Evolutionary conservation across 2,113 vertebrate species (phyloP).

Genomic region (Urocitellus parryii): DNA sequence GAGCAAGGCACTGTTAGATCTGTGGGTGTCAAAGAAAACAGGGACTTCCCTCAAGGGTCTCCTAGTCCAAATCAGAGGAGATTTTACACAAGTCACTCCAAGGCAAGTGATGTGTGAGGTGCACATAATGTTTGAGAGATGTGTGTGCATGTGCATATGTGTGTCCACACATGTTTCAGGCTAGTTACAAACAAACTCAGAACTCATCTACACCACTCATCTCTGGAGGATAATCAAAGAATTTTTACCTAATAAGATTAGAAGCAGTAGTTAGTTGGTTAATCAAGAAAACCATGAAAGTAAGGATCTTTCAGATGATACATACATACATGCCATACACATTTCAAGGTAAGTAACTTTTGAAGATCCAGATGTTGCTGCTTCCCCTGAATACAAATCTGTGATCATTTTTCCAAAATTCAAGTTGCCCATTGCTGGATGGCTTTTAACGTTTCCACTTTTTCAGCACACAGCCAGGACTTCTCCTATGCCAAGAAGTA

Average conservation of each 20-base stretch:
- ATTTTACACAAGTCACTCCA: neutral
- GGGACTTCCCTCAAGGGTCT: neutral
- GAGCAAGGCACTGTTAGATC: neutral
- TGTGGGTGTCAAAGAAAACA: no score
- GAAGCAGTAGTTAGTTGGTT: neutral
- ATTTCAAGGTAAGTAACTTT: neutral
- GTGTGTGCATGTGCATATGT: neutral
- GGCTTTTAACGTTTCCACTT: accelerated
- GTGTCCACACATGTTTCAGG: neutral
- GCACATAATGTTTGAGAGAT: neutral
- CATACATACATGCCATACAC: accelerated
- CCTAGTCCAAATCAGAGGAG: accelerated
- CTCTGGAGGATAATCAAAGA: neutral
- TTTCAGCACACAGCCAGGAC: accelerated
- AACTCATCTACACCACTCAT: neutral
- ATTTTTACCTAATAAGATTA: neutral
- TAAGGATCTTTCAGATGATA: neutral
- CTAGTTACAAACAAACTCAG: neutral
- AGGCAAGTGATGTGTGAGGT: neutral
- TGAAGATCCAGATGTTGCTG: neutral
- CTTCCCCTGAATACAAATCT: neutral
- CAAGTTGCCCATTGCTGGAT: accelerated
- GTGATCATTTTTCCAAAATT: neutral
- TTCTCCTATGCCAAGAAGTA: neutral
- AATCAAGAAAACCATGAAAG: neutral